phyloP scores from a whole-genome alignment of 1,140 invertebrate species.

The Ruditapes philippinarum region DNA sequence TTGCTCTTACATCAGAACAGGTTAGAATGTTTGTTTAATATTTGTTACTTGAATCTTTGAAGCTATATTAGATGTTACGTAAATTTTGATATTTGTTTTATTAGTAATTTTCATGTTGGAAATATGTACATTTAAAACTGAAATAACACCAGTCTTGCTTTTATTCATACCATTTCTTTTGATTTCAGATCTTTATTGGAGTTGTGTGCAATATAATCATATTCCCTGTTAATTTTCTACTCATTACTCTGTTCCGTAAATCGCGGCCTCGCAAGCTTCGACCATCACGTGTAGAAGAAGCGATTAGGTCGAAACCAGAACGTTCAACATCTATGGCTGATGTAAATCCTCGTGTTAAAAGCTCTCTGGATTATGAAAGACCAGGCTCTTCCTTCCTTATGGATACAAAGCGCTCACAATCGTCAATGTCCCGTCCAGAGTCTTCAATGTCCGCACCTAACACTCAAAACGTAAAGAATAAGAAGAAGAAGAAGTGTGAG shows the following conservation, averaged over 20 bases:
- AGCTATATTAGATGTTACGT: neutral
- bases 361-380: slow-evolving; percentile 36
- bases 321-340: slow-evolving; percentile 78
- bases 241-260: slow-evolving; percentile 87
- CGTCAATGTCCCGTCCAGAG: slow-evolving; percentile 70
- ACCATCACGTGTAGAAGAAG: slow-evolving; percentile 85
- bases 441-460: slow-evolving; percentile 69
- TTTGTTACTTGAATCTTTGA: neutral
- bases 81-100: too few relatives aligned
- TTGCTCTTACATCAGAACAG: slow-evolving; percentile 87
- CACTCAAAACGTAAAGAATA: slow-evolving; percentile 74
- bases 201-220: slow-evolving; percentile 86
- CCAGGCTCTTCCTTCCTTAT: slow-evolving; percentile 67
- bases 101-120: too few relatives aligned
- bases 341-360: slow-evolving; percentile 78
- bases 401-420: slow-evolving; percentile 62
- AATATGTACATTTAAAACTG: too few relatives aligned
- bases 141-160: too few relatives aligned
- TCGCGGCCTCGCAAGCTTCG: slow-evolving; percentile 84
- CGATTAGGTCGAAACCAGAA: slow-evolving; percentile 76
- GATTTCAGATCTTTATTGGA: slow-evolving; percentile 85
- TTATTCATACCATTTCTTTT: neutral
- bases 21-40: slow-evolving; percentile 74
- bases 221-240: slow-evolving; percentile 88
- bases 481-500: slow-evolving; percentile 82